Evolutionary conservation across 2,113 vertebrate species (phyloP), one percentile per base, ranked within the genome.

Genomic region (Chlorocebus sabaeus): DNA sequence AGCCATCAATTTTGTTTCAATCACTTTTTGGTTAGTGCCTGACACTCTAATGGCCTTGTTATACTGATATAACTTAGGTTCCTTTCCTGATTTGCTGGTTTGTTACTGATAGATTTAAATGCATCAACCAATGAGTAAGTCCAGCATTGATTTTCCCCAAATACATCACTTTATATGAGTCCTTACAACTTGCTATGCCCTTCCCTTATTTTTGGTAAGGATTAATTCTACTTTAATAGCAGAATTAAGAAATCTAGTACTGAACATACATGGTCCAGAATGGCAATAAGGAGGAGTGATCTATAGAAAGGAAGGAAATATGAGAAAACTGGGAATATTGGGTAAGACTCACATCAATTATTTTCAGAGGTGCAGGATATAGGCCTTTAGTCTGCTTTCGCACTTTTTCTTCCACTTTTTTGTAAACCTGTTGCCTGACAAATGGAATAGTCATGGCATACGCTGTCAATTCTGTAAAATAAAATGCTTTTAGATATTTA

Each of bases 371-470:
- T 45, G 99, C 99, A 70, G 99, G 99, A 96, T 99, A 99, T 61
- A 99, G 99, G 9, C 99, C 99, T 97, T 99, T 99, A 97, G 99
- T 99, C 98, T 99, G 99, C 95, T 99, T 99, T 98, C 98, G 99
- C 20, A 99, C 99, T 98, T 99, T 99, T 27, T 98, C 96, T 72
- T 99, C 98, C 88, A 99, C 99, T 0, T 98, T 99, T 98, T 99
- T 99, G 98, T 99, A 99, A 97, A 99, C 98, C 59, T 99, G 99
- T 90, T 99, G 99, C 90, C 99, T 99, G 30, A 99, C 99, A 40
- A 99, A 98, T 0, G 98, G 98, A 59, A 99, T 98, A 95, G 98
- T 98, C 99, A 99, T 99, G 72, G 99, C 97, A 4, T 99, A 99
- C 89, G 99, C 99, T 72, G 99, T 99, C 35, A 99, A n/a, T 98